These are phyloP conservation scores for Deilephila porcellus DNA, from an alignment of 2,888 invertebrate genomes.

Conservation along the genomic window DNA sequence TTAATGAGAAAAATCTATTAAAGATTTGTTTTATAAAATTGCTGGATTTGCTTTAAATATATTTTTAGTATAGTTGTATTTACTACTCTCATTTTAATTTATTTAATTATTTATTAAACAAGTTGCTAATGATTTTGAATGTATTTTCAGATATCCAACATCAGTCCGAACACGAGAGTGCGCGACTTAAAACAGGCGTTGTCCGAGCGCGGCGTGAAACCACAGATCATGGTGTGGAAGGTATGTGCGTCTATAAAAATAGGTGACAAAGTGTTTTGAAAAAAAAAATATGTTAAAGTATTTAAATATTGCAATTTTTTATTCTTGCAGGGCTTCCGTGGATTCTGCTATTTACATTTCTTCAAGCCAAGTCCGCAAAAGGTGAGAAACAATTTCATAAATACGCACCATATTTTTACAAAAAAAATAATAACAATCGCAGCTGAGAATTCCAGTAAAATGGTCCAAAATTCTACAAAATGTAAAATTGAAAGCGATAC, in stretches of 20 bases:
- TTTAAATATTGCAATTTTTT: background rate
- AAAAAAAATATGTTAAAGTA: too few species aligned
- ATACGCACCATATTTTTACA: too few species aligned
- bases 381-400: slow-evolving; percentile 48
- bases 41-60: background rate
- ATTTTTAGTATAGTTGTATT: background rate
- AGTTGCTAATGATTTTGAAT: background rate
- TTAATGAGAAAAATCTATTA: too few species aligned
- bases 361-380: slow-evolving; percentile 86
- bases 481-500: too few species aligned
- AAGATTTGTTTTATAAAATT: too few species aligned
- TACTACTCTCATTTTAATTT: too few species aligned
- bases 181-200: slow-evolving; percentile 90
- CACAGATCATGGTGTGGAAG: slow-evolving; percentile 91
- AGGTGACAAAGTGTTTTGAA: background rate
- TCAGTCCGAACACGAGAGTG: slow-evolving; percentile 88
- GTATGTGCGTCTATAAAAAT: slow-evolving; percentile 54
- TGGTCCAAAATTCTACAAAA: too few species aligned
- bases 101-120: slow-evolving; percentile 63
- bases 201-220: slow-evolving; percentile 89
- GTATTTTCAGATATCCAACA: slow-evolving; percentile 86
- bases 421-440: too few species aligned
- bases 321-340: slow-evolving; percentile 83
- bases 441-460: too few species aligned
- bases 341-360: slow-evolving; percentile 90